Evolutionary conservation across 2,888 invertebrate genomes (phyloP), one percentile per base, ranked within the genome.

Genomic region (Archaeoteleia sp.): DNA sequence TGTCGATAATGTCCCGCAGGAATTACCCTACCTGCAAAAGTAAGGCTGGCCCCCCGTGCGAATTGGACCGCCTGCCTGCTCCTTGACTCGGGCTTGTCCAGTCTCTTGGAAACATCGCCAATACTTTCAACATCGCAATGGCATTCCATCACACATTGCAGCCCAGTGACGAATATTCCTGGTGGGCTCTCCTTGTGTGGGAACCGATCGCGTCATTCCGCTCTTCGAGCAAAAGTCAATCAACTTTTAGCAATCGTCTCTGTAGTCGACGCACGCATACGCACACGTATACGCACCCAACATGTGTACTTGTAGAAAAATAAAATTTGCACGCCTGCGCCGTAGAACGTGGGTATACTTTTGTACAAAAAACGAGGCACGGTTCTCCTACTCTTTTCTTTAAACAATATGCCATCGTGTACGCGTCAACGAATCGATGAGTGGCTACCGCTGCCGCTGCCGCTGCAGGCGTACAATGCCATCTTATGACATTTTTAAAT

Each of bases 351-450:
- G 5, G 20, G 20, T 5, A 20, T 20, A 20, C 3, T 20, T 20
- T 20, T 20, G 5, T 5, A 20, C 20, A 20, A 20, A 20, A 20
- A 20, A 2, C 5, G 20, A 5, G n/a, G n/a, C n/a, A n/a, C n/a
- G n/a, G n/a, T n/a, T n/a, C 23, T 10, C 17, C 20, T 9, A 13
- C 67, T 40, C 60, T 69, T 61, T 73, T 75, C 77, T 74, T 79
- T 81, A 80, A 82, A 81, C 82, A 82, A 82, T 82, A 75, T 78
- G 61, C 80, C 78, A 82, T 81, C 80, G 79, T 78, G 78, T 80
- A 77, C 83, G 78, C 81, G 82, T 78, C 81, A 83, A 81, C 75
- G 78, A 75, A 67, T 73, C 74, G 73, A 78, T 77, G 79, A 83
- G 82, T 81, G 72, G 70, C 70, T 66, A 65, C 72, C 58, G 60